Base-by-base conservation (phyloP, 2,888 invertebrate genomes). In the Ischnus inquisitorius region DNA sequence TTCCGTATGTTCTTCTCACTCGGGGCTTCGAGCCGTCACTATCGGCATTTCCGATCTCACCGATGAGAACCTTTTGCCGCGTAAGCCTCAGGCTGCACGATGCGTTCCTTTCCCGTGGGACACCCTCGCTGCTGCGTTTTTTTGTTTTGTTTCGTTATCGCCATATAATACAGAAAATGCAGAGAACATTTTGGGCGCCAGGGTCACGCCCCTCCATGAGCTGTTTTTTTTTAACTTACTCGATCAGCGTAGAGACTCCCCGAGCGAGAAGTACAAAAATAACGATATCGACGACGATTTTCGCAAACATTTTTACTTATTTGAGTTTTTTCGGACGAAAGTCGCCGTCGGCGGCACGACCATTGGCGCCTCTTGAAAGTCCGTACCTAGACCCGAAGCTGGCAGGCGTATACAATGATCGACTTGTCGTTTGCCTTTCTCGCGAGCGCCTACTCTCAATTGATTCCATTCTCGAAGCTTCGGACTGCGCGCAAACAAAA, bases 11-110 rank as follows among this genome's bases (percentile, higher is more conserved):
- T 25, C 25, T 54, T 67, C 19, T 77, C 41, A 28, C 19, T 16
- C 5, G 22, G 14, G 10, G 28, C 28, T 16, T 67, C 12, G 19
- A 34, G 14, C 16, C 34, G 14, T 14, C 43, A 43, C 43, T 43
- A 43, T 19, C 28, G 14, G 67, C 25, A 12, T 43, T 57, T 25
- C 22, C 25, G 2, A 76, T 16, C 39, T 54, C 76, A 41, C 67
- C 67, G 6, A 68, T 77, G 14, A 77, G 57, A 12, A 67, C 76
- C 10, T 77, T 77, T 60, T 77, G 67, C 57, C 76, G 67, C 14
- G 67, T 68, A 6, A 77, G 57, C 10, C 67, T 77, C 16, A 77
- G 54, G 14, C 43, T 77, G 43, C 67, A 57, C 12, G 57, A 54
- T 6, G 67, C 57, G 28, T 67, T 67, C 12, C 67, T 54, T 14